Evolutionary conservation across 2,113 vertebrate genomes (phyloP).

Genomic region (Salvator merianae): DNA sequence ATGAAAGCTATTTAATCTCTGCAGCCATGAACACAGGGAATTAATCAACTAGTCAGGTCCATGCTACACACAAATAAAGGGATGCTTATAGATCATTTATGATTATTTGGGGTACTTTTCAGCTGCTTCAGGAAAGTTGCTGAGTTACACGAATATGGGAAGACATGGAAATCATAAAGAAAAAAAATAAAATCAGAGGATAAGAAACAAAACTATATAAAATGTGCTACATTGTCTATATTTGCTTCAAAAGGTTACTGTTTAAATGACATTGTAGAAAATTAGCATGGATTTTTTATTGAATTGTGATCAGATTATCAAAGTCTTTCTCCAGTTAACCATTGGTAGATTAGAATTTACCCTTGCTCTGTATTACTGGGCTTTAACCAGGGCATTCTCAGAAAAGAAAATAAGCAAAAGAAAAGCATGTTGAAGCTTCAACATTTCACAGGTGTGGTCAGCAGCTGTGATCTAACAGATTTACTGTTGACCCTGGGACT

Average conservation of each 20-base stretch:
- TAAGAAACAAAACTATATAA: too few relatives aligned
- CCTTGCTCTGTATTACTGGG: too few relatives aligned
- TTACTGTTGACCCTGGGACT: background rate
- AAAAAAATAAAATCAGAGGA: too few relatives aligned
- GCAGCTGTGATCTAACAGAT: background rate
- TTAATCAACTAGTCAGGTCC: background rate
- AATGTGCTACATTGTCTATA: too few relatives aligned
- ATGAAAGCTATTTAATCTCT: background rate
- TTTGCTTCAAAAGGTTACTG: too few relatives aligned
- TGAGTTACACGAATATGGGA: background rate
- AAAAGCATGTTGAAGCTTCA: background rate
- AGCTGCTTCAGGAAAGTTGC: background rate
- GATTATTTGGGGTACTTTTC: background rate
- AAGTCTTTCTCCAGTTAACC: too few relatives aligned
- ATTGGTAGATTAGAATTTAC: too few relatives aligned
- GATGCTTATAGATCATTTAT: background rate
- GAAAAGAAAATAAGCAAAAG: too few relatives aligned
- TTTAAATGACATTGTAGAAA: too few relatives aligned
- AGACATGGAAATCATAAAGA: background rate
- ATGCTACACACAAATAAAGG: constrained; percentile 12
- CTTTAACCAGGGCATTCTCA: too few relatives aligned
- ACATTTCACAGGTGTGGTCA: background rate
- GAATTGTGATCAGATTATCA: too few relatives aligned
- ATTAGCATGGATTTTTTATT: too few relatives aligned
- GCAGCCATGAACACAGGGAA: background rate